phyloP scores from a whole-genome alignment of 2,797 vertebrate genomes.

The Dermochelys coriacea region DNA sequence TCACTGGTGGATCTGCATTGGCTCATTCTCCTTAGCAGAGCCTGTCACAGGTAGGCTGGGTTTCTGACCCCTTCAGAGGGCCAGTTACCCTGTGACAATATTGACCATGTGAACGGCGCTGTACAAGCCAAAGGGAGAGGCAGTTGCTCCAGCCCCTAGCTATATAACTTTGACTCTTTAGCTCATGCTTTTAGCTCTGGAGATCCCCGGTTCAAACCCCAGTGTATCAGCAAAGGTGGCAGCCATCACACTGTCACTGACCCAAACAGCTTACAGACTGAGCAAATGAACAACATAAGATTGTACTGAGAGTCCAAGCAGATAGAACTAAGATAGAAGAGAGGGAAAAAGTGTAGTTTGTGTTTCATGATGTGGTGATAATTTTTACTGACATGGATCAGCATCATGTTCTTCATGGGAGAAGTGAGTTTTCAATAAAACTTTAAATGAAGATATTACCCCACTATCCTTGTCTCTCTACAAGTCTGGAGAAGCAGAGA shows the following conservation, averaged over 20 bases:
- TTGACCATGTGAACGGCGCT: not conserved
- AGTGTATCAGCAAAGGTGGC: too few species aligned
- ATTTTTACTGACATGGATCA: not conserved
- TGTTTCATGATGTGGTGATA: not conserved
- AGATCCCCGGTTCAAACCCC: too few species aligned
- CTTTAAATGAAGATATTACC: not conserved
- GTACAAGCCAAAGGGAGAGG: not conserved
- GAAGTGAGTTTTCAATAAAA: not conserved
- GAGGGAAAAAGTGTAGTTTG: not conserved
- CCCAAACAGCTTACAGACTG: not conserved
- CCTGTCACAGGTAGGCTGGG: not conserved
- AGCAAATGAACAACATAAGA: not conserved
- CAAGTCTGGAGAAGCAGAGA: not conserved
- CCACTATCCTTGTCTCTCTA: not conserved
- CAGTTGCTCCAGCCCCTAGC: not conserved
- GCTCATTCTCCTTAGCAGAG: not conserved
- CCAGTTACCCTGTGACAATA: not conserved
- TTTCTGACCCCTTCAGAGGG: not conserved
- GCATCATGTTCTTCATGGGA: not conserved
- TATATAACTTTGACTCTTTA: not conserved
- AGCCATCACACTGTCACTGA: rapidly evolving
- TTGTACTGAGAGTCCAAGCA: not conserved
- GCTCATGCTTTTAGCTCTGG: too few species aligned
- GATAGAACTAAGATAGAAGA: not conserved
- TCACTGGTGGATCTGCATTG: not conserved